A percentile compares a stretch with the other conserved stretches of the same genome.
Evolutionary conservation across 1,140 invertebrate genomes (phyloP).

Genomic region (Frieseomelitta varia): DNA sequence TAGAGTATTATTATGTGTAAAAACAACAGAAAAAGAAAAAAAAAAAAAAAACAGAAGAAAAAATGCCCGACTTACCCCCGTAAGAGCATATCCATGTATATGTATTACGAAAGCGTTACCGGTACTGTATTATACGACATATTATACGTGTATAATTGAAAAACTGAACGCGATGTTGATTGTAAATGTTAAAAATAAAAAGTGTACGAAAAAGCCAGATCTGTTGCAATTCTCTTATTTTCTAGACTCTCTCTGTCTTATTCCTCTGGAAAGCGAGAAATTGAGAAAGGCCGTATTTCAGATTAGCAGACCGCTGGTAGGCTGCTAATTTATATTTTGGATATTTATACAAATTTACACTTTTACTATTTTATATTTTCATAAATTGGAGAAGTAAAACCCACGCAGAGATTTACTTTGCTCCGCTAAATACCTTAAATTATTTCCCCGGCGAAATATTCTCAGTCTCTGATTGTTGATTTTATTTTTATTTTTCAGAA

Average conservation of each 20-base stretch:
- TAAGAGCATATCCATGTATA: slow-evolving; percentile 71
- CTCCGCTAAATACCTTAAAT: not conserved
- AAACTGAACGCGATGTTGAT: slow-evolving; percentile 79
- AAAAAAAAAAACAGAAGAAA: not conserved
- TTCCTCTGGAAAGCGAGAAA: not conserved
- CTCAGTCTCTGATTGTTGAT: too few relatives aligned
- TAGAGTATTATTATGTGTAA: slow-evolving; percentile 63
- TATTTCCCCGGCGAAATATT: not conserved
- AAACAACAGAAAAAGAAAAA: slow-evolving; percentile 2
- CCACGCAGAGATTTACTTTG: not conserved
- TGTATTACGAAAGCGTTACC: slow-evolving; percentile 74
- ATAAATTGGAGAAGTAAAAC: not conserved
- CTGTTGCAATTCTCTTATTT: not conserved
- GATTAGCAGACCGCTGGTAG: too few relatives aligned
- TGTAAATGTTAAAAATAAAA: slow-evolving; percentile 83
- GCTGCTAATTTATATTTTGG: too few relatives aligned
- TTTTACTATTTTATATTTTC: not conserved
- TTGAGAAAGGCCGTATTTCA: too few relatives aligned
- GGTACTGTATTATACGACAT: slow-evolving; percentile 77
- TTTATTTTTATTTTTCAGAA: too few relatives aligned
- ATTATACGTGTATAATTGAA: slow-evolving; percentile 79
- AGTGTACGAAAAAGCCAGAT: slow-evolving; percentile 76
- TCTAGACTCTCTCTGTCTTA: not conserved
- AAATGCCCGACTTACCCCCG: slow-evolving; percentile 15
- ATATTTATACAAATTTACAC: too few relatives aligned